Conservation (phyloP, 2,888 invertebrate species). For the Amblyteles armatorius region DNA sequence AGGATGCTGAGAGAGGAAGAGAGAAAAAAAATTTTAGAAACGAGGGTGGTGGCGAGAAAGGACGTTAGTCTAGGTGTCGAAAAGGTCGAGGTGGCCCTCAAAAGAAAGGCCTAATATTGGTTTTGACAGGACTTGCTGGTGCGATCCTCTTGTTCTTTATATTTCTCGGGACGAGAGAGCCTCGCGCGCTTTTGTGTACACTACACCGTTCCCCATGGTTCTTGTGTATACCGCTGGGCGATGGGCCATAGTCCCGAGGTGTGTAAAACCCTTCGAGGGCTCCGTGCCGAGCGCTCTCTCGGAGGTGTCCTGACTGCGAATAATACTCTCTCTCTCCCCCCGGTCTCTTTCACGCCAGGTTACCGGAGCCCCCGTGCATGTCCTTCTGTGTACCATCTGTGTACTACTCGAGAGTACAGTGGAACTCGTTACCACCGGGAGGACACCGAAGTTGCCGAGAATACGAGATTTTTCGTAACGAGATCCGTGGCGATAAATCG, state of each 20-base stretch:
- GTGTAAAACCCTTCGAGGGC: slow-evolving; percentile 58
- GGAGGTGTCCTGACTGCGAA: slow-evolving; percentile 48
- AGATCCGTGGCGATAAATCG: slow-evolving; percentile 27
- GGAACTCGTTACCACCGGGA: slow-evolving; percentile 46
- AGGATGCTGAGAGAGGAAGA: neutral
- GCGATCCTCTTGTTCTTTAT: slow-evolving; percentile 68
- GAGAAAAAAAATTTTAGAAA: slow-evolving; percentile 19
- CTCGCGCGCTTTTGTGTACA: slow-evolving; percentile 60
- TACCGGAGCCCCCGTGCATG: neutral
- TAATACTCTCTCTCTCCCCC: slow-evolving; percentile 22
- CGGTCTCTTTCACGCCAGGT: slow-evolving; percentile 4
- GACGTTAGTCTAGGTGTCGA: slow-evolving; percentile 74
- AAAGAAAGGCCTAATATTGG: slow-evolving; percentile 78
- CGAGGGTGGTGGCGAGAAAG: slow-evolving; percentile 15
- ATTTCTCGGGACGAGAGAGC: slow-evolving; percentile 51
- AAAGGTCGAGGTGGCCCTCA: slow-evolving; percentile 72
- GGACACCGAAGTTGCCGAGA: neutral
- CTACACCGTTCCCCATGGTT: slow-evolving; percentile 29
- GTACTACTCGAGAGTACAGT: slow-evolving; percentile 17
- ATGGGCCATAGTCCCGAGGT: slow-evolving; percentile 52
- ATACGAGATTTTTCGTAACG: slow-evolving; percentile 27
- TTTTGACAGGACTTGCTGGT: slow-evolving; percentile 79
- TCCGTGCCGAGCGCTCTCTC: slow-evolving; percentile 26
- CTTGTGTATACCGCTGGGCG: slow-evolving; percentile 8
- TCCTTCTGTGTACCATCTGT: slow-evolving; percentile 9